These are phyloP conservation scores for Reticulitermes lucifugus DNA, from an alignment of 2,888 invertebrate genomes.

Conservation along the genomic window DNA sequence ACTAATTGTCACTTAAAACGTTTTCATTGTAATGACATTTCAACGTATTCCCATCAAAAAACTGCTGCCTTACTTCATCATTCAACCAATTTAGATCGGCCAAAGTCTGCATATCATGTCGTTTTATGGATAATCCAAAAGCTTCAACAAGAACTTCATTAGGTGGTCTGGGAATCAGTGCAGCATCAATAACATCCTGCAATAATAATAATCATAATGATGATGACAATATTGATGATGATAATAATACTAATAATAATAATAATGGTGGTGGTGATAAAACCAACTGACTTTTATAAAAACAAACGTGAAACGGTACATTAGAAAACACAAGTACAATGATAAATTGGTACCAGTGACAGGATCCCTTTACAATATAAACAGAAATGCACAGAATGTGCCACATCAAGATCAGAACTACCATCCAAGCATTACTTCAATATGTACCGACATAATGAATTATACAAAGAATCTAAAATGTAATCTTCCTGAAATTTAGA, in stretches of 20 bases:
- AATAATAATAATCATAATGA: not conserved
- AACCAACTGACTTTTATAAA: constrained; percentile 14
- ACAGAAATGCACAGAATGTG: not conserved
- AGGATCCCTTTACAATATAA: not conserved
- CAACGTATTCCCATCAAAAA: constrained; percentile 59
- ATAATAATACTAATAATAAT: too few relatives aligned
- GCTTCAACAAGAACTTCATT: constrained; percentile 75
- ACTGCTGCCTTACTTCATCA: constrained; percentile 87
- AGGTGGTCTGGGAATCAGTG: constrained; percentile 70
- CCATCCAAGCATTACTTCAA: too few relatives aligned
- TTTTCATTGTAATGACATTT: too few relatives aligned
- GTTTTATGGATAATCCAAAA: constrained; percentile 72
- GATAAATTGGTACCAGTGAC: not conserved
- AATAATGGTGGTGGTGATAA: not conserved
- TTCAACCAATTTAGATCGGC: constrained; percentile 92
- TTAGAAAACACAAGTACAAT: not conserved
- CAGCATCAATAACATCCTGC: constrained; percentile 64
- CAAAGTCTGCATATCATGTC: constrained; percentile 87
- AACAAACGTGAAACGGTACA: not conserved
- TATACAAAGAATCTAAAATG: too few relatives aligned
- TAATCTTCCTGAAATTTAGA: too few relatives aligned
- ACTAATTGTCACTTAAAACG: too few relatives aligned
- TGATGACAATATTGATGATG: too few relatives aligned
- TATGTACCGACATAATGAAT: too few relatives aligned
- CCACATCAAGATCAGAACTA: too few relatives aligned